Conservation (phyloP, 2,888 invertebrate species). For the Agriopis aurantiaria region DNA sequence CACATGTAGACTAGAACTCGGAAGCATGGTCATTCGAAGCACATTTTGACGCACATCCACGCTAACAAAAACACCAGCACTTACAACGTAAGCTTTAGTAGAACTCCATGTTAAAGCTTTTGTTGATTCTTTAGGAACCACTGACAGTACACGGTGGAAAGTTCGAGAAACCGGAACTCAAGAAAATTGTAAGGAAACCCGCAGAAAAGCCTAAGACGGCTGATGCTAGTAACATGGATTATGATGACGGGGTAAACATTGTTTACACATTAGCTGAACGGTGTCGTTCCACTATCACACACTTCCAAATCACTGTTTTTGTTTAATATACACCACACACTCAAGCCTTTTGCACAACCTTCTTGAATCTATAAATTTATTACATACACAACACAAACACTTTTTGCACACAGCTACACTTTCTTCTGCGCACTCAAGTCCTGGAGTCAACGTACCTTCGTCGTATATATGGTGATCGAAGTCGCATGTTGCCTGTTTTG, state of each 20-base stretch:
- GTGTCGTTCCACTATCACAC: constrained; percentile 52
- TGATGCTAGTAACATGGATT: constrained; percentile 51
- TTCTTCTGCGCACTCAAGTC: constrained; percentile 44
- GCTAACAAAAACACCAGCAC: constrained; percentile 67
- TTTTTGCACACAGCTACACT: constrained; percentile 42
- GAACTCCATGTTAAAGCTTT: constrained; percentile 63
- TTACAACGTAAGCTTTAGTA: constrained; percentile 60
- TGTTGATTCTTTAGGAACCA: constrained; percentile 78
- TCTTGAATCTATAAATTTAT: constrained; percentile 15
- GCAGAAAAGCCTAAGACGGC: constrained; percentile 75
- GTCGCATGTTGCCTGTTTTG: constrained; percentile 74
- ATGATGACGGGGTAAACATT: constrained; percentile 69
- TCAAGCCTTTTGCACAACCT: constrained; percentile 14
- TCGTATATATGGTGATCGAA: constrained; percentile 59
- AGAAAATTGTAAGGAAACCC: constrained; percentile 78
- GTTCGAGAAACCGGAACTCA: constrained; percentile 81
- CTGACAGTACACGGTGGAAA: constrained; percentile 79
- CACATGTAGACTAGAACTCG: constrained; percentile 57
- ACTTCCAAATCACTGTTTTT: constrained; percentile 45
- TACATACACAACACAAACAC: constrained; percentile 7
- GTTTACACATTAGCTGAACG: constrained; percentile 56
- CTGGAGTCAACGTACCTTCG: constrained; percentile 41
- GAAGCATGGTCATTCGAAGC: constrained; percentile 54
- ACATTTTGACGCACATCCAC: constrained; percentile 57
- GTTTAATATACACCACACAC: constrained; percentile 26